Percentiles rank a stretch among this genome's conserved stretches.
These are phyloP conservation scores for Agrochola litura DNA, from an alignment of 2,888 invertebrate genomes.

Conservation along the genomic window DNA sequence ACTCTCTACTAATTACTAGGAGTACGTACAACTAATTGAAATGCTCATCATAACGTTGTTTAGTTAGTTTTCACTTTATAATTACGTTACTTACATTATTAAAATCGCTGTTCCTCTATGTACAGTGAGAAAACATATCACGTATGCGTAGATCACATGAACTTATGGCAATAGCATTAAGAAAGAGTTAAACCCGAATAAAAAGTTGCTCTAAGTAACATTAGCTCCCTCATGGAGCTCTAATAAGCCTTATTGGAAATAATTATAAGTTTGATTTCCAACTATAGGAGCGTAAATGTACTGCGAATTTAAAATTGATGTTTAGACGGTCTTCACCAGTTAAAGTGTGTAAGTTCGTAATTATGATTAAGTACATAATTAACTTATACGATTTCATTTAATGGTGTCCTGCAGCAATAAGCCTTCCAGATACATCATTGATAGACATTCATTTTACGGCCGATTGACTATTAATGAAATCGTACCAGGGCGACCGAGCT, in stretches of 20 bases:
- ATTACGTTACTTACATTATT: slow-evolving; percentile 4
- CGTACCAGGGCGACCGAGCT: no score
- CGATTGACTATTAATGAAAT: neutral
- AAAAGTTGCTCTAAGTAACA: neutral
- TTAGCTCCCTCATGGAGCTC: no score
- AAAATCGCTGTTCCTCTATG: neutral
- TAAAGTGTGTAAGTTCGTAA: neutral
- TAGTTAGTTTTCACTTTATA: slow-evolving; percentile 30
- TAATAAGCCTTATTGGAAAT: neutral
- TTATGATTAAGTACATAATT: slow-evolving; percentile 15
- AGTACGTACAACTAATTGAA: slow-evolving; percentile 32
- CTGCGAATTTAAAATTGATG: neutral
- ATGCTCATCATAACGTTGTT: slow-evolving; percentile 17
- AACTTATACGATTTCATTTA: slow-evolving; percentile 13
- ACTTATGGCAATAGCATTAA: no score
- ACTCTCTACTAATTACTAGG: slow-evolving; percentile 27
- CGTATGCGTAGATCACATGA: neutral
- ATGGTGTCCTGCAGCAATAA: neutral
- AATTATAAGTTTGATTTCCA: neutral
- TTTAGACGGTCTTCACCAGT: neutral
- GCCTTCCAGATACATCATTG: neutral
- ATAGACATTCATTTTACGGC: slow-evolving; percentile 16
- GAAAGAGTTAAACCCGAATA: neutral
- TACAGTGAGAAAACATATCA: neutral
- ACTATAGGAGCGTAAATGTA: slow-evolving; percentile 11